phyloP scores from a whole-genome alignment of 2,888 invertebrate genomes.

The Alitta virens region DNA sequence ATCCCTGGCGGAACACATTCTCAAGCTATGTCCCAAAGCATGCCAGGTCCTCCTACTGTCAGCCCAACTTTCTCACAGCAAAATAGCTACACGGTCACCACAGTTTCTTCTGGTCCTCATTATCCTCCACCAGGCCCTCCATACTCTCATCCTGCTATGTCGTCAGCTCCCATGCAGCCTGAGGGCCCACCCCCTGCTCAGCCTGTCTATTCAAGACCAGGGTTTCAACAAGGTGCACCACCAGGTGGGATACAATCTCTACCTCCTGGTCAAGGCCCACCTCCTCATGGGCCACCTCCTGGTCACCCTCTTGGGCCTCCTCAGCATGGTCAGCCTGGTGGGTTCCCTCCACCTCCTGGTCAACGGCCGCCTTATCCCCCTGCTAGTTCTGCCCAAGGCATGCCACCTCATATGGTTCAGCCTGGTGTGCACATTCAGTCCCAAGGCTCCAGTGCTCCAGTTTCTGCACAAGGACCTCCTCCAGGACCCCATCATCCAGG shows the following conservation, averaged over 20 bases:
- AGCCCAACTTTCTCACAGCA: not conserved
- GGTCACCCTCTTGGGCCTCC: conserved; percentile 8
- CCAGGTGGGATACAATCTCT: conserved; percentile 9
- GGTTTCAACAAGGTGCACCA: conserved; percentile 6
- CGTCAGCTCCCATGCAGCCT: not conserved
- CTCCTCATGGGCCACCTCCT: conserved; percentile 2
- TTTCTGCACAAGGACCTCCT: too few species aligned
- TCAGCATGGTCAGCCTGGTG: not conserved
- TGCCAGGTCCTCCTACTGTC: too few species aligned
- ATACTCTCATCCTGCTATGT: too few species aligned
- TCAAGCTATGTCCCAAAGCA: too few species aligned
- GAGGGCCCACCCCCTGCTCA: not conserved
- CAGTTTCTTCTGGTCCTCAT: not conserved
- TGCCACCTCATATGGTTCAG: too few species aligned
- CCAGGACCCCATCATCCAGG: too few species aligned
- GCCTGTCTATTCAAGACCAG: not conserved
- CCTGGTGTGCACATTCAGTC: too few species aligned
- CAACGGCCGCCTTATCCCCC: not conserved
- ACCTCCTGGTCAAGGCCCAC: conserved; percentile 12
- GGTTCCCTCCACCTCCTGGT: not conserved
- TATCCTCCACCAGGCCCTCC: not conserved
- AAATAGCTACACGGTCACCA: not conserved
- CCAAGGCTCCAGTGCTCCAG: too few species aligned
- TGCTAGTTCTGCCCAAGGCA: not conserved
- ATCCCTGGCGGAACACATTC: too few species aligned